phyloP scores from a whole-genome alignment of 2,113 vertebrate species.

The Blennius ocellaris region DNA sequence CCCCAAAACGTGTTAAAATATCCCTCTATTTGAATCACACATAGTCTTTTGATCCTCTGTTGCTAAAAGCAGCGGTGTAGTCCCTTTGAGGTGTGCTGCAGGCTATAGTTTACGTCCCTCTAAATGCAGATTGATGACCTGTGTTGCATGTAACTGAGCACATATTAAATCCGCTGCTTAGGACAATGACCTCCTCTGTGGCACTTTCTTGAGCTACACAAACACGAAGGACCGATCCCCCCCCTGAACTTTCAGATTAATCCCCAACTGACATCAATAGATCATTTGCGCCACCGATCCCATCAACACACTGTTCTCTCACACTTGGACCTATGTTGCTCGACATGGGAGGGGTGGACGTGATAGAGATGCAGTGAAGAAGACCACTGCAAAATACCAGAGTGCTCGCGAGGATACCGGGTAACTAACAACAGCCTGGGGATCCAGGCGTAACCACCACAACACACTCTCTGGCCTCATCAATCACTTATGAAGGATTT shows the following conservation, averaged over 20 bases:
- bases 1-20: background rate
- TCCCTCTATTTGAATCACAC: background rate
- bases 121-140: background rate
- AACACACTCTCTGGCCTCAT: conserved; percentile 66
- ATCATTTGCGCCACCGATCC: conserved; percentile 49
- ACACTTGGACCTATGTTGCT: conserved; percentile 11
- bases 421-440: conserved; percentile 77
- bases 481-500: conserved; percentile 79
- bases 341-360: conserved; percentile 9
- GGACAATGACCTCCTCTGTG: conserved; percentile 11
- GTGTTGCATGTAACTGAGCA: background rate
- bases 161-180: background rate
- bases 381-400: conserved; percentile 68
- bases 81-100: background rate
- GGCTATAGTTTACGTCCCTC: background rate
- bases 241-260: conserved; percentile 63
- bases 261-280: conserved; percentile 50
- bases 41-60: background rate
- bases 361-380: conserved; percentile 37
- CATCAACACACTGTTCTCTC: conserved; percentile 30
- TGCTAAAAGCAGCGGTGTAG: background rate
- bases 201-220: conserved; percentile 18
- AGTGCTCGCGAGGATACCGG: conserved; percentile 48
- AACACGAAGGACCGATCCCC: background rate
- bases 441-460: conserved; percentile 66